Evolutionary conservation across 2,888 invertebrate species (phyloP).

Genomic region (Rambutsinella grinnellia): DNA sequence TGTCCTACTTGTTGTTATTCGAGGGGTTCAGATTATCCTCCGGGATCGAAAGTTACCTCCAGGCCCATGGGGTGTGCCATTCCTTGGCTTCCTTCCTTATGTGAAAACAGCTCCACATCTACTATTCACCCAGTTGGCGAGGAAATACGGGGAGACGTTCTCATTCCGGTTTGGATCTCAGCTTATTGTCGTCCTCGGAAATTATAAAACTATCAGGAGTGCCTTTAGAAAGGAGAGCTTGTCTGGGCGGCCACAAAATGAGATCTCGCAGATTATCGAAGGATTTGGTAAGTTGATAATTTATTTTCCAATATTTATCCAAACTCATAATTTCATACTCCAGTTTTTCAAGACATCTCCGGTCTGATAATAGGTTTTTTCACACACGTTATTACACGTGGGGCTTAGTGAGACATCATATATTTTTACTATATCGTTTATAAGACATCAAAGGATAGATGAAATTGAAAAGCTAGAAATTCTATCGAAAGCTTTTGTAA

Average conservation of each 20-base stretch:
- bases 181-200: slow-evolving; percentile 86
- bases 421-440: background rate
- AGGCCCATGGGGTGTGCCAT: slow-evolving; percentile 89
- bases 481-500: too few relatives aligned
- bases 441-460: background rate
- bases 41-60: slow-evolving; percentile 76
- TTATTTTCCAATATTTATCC: background rate
- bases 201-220: slow-evolving; percentile 87
- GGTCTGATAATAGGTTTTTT: too few relatives aligned
- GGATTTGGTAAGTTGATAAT: slow-evolving; percentile 83
- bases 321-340: too few relatives aligned
- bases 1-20: slow-evolving; percentile 44
- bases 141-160: slow-evolving; percentile 85
- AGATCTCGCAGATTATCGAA: slow-evolving; percentile 86
- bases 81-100: slow-evolving; percentile 87
- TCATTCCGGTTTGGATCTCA: slow-evolving; percentile 86
- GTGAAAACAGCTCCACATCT: slow-evolving; percentile 83
- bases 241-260: slow-evolving; percentile 88
- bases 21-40: slow-evolving; percentile 52
- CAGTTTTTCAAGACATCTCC: too few relatives aligned
- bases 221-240: slow-evolving; percentile 89
- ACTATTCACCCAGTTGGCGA: slow-evolving; percentile 81
- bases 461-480: background rate
- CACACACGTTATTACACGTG: too few relatives aligned
- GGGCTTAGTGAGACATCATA: background rate